Conservation (phyloP, 2,797 vertebrate genomes). For the Propithecus deckenii region DNA sequence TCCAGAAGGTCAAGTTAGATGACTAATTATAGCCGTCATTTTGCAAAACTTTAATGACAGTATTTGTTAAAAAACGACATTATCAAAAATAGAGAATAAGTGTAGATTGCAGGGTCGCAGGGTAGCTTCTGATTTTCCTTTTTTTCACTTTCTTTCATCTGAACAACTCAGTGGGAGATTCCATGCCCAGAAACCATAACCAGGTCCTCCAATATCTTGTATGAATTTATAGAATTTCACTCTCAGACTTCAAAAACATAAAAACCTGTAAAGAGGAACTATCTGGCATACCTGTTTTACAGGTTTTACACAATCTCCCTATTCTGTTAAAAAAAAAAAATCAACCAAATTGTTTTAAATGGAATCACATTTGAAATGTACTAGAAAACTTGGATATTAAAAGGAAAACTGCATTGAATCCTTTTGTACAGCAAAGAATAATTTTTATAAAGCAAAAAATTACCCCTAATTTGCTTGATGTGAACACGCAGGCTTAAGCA, state of each 20-base stretch:
- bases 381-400: constrained; percentile 40
- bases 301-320: background rate
- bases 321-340: background rate
- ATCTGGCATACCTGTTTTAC: background rate
- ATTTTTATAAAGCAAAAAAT: constrained; percentile 43
- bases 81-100: background rate
- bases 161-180: background rate
- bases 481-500: constrained; percentile 13
- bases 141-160: background rate
- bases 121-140: background rate
- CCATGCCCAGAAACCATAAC: background rate
- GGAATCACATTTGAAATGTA: constrained; percentile 12
- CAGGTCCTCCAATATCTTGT: background rate
- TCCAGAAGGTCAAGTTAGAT: background rate
- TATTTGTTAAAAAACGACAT: background rate
- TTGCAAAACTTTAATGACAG: background rate
- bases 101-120: background rate
- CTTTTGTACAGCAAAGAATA: constrained; percentile 39
- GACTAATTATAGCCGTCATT: background rate
- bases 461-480: constrained; percentile 45
- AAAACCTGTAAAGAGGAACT: constrained; percentile 19
- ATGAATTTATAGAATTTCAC: constrained; percentile 24
- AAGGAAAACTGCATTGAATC: constrained; percentile 41
- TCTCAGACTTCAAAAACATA: background rate
- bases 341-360: constrained; percentile 15